Conservation (phyloP, 2,888 invertebrate species). For the Megaustenia siamemsis region DNA sequence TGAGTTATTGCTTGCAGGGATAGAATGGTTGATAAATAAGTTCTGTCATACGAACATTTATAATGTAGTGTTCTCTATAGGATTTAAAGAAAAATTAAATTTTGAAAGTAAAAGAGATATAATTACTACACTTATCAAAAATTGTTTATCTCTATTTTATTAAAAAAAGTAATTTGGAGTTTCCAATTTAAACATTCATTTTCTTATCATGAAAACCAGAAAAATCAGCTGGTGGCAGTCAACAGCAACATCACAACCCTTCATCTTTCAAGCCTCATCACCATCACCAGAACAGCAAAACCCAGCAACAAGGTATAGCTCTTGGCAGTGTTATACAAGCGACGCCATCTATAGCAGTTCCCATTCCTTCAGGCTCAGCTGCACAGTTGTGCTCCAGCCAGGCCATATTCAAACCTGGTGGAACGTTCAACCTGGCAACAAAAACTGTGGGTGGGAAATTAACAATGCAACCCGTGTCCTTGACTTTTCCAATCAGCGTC, state of each 20-base stretch:
- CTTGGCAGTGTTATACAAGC: slow-evolving; percentile 33
- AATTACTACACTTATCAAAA: too few species aligned
- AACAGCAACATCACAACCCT: slow-evolving; percentile 35
- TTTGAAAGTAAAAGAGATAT: too few species aligned
- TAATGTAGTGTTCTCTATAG: too few species aligned
- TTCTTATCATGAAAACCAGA: too few species aligned
- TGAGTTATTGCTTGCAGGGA: too few species aligned
- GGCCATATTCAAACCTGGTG: slow-evolving; percentile 66
- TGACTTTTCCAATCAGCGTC: slow-evolving; percentile 67
- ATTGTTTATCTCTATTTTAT: too few species aligned
- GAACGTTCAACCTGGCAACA: slow-evolving; percentile 62
- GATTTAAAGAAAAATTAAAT: too few species aligned
- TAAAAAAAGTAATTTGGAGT: too few species aligned
- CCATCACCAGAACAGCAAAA: slow-evolving; percentile 41
- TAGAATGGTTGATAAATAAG: too few species aligned
- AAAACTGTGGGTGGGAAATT: slow-evolving; percentile 65
- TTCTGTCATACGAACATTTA: too few species aligned
- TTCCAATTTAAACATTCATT: too few species aligned
- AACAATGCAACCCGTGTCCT: slow-evolving; percentile 69
- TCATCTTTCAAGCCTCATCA: slow-evolving; percentile 40
- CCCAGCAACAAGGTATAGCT: slow-evolving; percentile 31
- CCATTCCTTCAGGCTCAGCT: slow-evolving; percentile 45
- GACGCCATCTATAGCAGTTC: slow-evolving; percentile 35
- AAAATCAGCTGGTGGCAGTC: slow-evolving; percentile 36
- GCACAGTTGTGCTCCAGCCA: slow-evolving; percentile 63